Evolutionary conservation across 2,797 vertebrate genomes (phyloP).

Genomic region (Lutjanus argentimaculatus): DNA sequence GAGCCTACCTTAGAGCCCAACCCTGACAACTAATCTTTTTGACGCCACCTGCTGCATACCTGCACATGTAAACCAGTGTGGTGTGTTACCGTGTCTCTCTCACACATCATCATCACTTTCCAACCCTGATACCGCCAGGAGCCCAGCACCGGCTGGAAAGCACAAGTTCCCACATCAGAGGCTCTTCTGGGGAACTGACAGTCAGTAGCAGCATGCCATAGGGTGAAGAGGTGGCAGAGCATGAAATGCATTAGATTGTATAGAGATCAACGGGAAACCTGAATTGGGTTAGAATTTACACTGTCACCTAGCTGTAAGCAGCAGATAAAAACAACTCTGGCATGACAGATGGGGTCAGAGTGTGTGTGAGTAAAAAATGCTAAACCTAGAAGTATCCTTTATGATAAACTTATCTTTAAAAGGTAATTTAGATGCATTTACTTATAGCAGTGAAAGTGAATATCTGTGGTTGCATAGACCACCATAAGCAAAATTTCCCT

Average conservation of each 20-base stretch:
- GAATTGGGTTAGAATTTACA: slow-evolving; percentile 33
- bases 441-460: background rate
- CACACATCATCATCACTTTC: slow-evolving; percentile 57
- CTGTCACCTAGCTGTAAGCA: slow-evolving; percentile 28
- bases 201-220: slow-evolving; percentile 50
- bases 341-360: background rate
- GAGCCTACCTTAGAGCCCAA: slow-evolving; percentile 13
- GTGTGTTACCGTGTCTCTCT: slow-evolving; percentile 26
- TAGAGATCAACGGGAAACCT: slow-evolving; percentile 51
- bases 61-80: slow-evolving; percentile 34
- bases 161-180: slow-evolving; percentile 59
- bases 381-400: background rate
- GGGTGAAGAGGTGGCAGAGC: slow-evolving; percentile 63
- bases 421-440: background rate
- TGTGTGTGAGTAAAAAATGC: background rate
- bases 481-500: too few relatives aligned
- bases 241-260: slow-evolving; percentile 64
- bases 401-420: background rate
- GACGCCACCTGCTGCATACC: slow-evolving; percentile 53
- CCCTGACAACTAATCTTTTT: slow-evolving; percentile 34
- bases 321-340: slow-evolving; percentile 16
- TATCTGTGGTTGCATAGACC: background rate
- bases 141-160: slow-evolving; percentile 54
- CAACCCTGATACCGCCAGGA: slow-evolving; percentile 42
- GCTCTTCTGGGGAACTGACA: slow-evolving; percentile 61